Conservation (phyloP, 2,113 vertebrate genomes). For the Atractosteus spatula region DNA sequence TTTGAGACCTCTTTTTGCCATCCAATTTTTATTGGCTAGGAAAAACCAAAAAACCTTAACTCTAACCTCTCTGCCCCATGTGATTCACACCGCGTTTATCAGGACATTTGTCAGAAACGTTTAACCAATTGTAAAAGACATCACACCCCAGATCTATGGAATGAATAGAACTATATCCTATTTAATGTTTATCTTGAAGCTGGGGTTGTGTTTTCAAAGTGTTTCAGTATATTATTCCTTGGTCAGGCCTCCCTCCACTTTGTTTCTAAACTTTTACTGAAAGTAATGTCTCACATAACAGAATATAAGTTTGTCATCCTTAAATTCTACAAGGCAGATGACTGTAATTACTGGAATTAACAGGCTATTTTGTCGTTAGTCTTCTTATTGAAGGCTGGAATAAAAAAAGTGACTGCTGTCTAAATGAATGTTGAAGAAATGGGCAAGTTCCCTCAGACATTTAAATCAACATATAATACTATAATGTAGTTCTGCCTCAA, state of each 20-base stretch:
- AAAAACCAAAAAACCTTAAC: too few species aligned
- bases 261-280: conserved; percentile 45
- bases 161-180: too few species aligned
- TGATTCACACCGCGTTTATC: too few species aligned
- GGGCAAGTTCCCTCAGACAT: conserved; percentile 43
- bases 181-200: too few species aligned
- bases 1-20: too few species aligned
- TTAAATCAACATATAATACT: conserved; percentile 68
- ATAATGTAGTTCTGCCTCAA: conserved; percentile 62
- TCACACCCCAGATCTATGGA: too few species aligned
- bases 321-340: conserved; percentile 61
- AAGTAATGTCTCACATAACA: conserved; percentile 45
- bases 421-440: conserved; percentile 55
- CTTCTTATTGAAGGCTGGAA: conserved; percentile 61
- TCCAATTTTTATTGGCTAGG: too few species aligned
- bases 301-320: conserved; percentile 53
- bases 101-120: too few species aligned
- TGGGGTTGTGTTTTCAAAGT: too few species aligned
- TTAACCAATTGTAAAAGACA: too few species aligned
- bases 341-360: conserved; percentile 73
- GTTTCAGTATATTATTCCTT: too few species aligned
- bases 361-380: conserved; percentile 66
- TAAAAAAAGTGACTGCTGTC: conserved; percentile 63
- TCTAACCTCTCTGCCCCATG: too few species aligned
- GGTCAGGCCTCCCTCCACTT: conserved; percentile 42